Conservation (phyloP, 2,797 vertebrate species). For the Graptemys geographica region DNA sequence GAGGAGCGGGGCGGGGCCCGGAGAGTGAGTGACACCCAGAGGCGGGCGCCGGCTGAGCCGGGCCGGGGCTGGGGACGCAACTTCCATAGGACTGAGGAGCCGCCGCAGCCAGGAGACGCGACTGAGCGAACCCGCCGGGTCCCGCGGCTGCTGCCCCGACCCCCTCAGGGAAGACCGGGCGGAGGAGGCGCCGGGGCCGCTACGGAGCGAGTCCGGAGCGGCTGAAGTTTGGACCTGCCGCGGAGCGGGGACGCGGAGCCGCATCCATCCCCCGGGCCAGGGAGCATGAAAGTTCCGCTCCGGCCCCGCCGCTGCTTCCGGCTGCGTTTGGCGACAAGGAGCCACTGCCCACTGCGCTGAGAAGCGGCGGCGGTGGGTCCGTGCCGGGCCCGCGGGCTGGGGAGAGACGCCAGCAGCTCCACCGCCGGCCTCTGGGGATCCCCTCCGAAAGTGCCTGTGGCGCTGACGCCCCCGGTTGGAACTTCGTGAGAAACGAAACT, state of each 20-base stretch:
- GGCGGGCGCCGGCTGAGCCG: neutral
- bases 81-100: constrained; percentile 21
- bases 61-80: neutral
- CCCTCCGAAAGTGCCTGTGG: no score
- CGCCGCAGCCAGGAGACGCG: neutral
- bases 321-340: no score
- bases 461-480: neutral
- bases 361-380: neutral
- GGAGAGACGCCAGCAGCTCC: neutral
- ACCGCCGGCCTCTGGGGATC: neutral
- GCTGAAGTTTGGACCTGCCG: neutral
- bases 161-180: neutral
- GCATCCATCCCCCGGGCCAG: neutral
- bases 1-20: neutral
- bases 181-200: neutral
- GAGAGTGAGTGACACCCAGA: neutral
- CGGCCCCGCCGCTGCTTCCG: neutral
- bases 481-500: neutral
- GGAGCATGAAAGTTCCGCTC: constrained; percentile 40
- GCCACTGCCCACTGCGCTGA: constrained; percentile 17
- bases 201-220: rapidly evolving
- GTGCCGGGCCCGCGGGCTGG: neutral
- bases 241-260: neutral
- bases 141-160: neutral
- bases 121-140: neutral